Evolutionary conservation across 2,888 invertebrate species (phyloP).

Genomic region (Nymphalis polychloros): DNA sequence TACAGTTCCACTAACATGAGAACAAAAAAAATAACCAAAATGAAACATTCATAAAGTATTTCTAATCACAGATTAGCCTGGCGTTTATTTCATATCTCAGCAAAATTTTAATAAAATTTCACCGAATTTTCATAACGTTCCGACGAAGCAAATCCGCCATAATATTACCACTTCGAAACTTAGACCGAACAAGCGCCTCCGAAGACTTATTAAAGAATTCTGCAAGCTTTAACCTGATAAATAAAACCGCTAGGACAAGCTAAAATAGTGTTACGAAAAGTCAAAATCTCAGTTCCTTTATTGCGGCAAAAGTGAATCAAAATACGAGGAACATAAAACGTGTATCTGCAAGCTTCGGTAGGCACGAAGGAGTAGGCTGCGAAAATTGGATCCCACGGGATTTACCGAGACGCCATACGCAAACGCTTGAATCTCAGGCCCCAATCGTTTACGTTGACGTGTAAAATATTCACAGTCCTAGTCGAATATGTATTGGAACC

Average conservation of each 20-base stretch:
- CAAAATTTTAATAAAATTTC: conserved; percentile 8
- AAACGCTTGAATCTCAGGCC: conserved; percentile 52
- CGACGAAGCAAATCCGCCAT: not conserved
- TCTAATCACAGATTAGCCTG: not conserved
- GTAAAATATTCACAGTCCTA: conserved; percentile 66
- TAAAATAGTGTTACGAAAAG: conserved; percentile 36
- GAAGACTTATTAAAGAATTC: conserved; percentile 20
- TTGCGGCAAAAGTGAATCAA: conserved; percentile 56
- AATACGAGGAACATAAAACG: conserved; percentile 58
- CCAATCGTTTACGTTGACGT: conserved; percentile 55
- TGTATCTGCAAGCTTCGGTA: conserved; percentile 59
- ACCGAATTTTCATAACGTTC: conserved; percentile 2
- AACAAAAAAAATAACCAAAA: not conserved
- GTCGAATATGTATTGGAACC: conserved; percentile 47
- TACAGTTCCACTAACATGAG: not conserved
- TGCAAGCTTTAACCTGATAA: conserved; percentile 26
- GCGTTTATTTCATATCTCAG: not conserved
- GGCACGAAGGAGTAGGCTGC: conserved; percentile 62
- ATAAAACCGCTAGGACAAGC: conserved; percentile 32
- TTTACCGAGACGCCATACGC: conserved; percentile 64
- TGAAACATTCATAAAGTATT: not conserved
- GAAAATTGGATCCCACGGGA: conserved; percentile 74
- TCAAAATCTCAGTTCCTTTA: conserved; percentile 50
- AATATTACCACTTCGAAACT: conserved; percentile 19
- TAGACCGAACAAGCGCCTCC: conserved; percentile 14